phyloP scores from a whole-genome alignment of 1,140 invertebrate genomes.

The Meteorus sp. region DNA sequence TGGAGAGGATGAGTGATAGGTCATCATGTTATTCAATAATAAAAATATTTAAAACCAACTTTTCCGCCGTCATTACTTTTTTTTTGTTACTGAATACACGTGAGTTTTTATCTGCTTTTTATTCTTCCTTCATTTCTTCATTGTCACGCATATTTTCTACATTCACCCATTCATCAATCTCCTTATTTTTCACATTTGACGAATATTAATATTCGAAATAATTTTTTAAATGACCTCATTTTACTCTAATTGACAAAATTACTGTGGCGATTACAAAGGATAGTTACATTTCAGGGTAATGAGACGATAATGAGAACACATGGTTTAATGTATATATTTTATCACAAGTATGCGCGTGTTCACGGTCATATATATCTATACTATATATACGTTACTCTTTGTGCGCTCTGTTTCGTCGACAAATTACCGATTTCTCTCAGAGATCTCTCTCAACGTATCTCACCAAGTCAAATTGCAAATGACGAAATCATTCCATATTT shows the following conservation, averaged over 20 bases:
- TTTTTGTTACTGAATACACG: slow-evolving; percentile 44
- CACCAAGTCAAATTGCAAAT: not conserved
- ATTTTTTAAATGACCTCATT: too few relatives aligned
- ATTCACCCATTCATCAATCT: too few relatives aligned
- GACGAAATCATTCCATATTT: not conserved
- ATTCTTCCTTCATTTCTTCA: not conserved
- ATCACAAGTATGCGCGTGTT: too few relatives aligned
- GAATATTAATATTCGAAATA: not conserved
- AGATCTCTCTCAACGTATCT: not conserved
- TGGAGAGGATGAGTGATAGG: slow-evolving; percentile 41
- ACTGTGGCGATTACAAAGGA: too few relatives aligned
- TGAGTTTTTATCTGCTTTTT: slow-evolving; percentile 38
- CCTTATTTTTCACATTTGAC: not conserved
- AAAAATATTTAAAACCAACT: not conserved
- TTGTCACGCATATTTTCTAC: too few relatives aligned
- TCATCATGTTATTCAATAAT: not conserved
- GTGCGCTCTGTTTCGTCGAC: not conserved
- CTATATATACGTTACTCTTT: too few relatives aligned
- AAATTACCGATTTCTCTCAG: not conserved
- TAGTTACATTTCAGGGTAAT: too few relatives aligned
- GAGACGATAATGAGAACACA: too few relatives aligned
- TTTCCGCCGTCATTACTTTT: slow-evolving; percentile 29
- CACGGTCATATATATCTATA: too few relatives aligned
- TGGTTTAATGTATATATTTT: not conserved
- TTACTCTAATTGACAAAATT: too few relatives aligned